A percentile compares a stretch with the other conserved stretches of the same genome.
These are phyloP conservation scores for Ctenodactylus gundi DNA, from an alignment of 2,113 vertebrate species.

Conservation along the genomic window DNA sequence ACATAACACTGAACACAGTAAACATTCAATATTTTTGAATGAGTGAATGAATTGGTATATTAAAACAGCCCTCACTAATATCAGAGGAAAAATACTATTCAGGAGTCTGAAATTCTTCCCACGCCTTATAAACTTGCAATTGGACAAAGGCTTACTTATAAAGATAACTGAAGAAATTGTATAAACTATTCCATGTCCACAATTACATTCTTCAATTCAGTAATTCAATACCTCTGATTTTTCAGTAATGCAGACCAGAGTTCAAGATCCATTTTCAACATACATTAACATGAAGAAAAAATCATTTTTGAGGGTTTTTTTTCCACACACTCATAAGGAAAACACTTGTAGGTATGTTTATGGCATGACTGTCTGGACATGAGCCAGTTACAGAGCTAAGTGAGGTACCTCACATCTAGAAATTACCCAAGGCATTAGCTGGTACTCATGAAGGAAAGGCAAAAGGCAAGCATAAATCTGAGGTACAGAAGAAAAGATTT, in stretches of 20 bases:
- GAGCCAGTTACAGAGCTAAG: background rate
- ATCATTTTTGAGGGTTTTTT: background rate
- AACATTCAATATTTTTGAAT: background rate
- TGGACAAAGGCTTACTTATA: background rate
- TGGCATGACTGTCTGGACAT: background rate
- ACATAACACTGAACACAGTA: background rate
- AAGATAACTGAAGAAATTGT: background rate
- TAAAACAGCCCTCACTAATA: background rate
- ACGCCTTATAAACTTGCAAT: background rate
- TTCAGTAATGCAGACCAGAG: background rate
- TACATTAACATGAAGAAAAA: background rate
- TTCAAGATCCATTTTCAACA: background rate
- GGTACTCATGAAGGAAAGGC: background rate
- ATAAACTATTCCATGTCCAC: background rate
- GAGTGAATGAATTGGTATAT: background rate
- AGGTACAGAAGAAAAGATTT: no score
- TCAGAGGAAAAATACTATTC: background rate
- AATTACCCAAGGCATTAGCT: background rate
- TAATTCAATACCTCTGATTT: background rate
- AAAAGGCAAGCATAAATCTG: background rate
- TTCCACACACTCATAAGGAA: background rate
- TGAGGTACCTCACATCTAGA: background rate
- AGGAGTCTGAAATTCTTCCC: background rate
- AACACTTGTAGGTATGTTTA: background rate
- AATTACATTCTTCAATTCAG: background rate